Conservation (phyloP, 2,113 vertebrate genomes). For the Nannospalax galili region DNA sequence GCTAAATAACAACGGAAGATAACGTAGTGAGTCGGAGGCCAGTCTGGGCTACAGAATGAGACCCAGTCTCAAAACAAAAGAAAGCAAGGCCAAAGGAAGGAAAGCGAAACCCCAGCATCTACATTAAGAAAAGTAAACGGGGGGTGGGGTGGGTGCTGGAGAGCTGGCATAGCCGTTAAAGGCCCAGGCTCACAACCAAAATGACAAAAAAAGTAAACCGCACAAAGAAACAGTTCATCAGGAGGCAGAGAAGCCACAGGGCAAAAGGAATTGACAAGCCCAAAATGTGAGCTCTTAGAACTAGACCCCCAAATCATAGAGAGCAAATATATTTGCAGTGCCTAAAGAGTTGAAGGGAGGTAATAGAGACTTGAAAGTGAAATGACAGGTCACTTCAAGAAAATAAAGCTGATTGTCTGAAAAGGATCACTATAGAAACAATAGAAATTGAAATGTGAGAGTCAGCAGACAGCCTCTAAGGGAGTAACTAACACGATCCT, state of each 20-base stretch:
- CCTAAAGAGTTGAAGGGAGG: neutral
- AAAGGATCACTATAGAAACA: neutral
- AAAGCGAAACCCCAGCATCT: neutral
- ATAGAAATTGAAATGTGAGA: conserved; percentile 3
- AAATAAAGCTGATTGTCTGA: conserved; percentile 22
- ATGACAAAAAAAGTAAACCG: neutral
- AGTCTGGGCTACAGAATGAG: neutral
- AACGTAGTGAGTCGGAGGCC: too few relatives aligned
- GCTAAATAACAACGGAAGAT: too few relatives aligned
- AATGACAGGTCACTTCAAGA: neutral
- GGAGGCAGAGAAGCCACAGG: neutral
- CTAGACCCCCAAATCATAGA: neutral
- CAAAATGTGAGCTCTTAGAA: neutral
- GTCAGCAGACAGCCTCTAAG: neutral
- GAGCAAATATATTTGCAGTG: conserved; percentile 6
- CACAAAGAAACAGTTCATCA: neutral
- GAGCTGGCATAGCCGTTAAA: too few relatives aligned
- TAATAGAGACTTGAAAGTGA: conserved; percentile 2
- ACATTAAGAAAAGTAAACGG: neutral
- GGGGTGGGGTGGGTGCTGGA: too few relatives aligned
- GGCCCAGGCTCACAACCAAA: too few relatives aligned
- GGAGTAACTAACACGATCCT: neutral
- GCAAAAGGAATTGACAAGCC: neutral
- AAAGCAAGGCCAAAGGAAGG: too few relatives aligned
- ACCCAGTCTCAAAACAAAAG: neutral